Evolutionary conservation across 23 tunicate genomes (phyloP), one percentile per base, ranked within the genome.

Genomic region (Botrylloides violaceus): DNA sequence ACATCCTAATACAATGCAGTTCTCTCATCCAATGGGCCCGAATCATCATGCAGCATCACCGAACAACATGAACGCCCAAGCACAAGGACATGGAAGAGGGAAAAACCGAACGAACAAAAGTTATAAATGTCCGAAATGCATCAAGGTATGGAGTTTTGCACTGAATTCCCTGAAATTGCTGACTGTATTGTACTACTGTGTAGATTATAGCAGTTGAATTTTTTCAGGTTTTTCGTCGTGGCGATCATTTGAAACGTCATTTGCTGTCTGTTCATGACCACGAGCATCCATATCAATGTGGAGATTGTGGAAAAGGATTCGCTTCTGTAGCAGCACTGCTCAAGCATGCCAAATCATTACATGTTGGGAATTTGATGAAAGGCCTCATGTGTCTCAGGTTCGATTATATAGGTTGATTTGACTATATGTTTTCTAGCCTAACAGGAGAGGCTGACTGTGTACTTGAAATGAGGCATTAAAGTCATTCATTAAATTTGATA

Each of bases 201-300:
- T n/a, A n/a, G n/a, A n/a, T n/a, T n/a, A n/a, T n/a, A n/a, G n/a
- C n/a, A n/a, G n/a, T n/a, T n/a, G n/a, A n/a, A n/a, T n/a, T n/a
- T n/a, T n/a, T 83, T 30, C 36, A 85, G 94, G 77, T 43, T 25
- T 90, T 90, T 53, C 73, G 80, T 57, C 65, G 97, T 37, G 97
- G 97, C 3, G 97, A 90, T 63, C 97, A 90, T 66, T 70, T 90
- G 71, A 90, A 90, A 68, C 83, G 97, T 25, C 97, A 90, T 75
- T 66, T 90, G 9, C 29, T 90, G 61, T 71, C 83, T 31, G 97
- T 90, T 25, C 97, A 90, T 79, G 97, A 90, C 58, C 82, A 76
- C 23, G 97, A 83, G 34, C 85, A 83, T 74, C 97, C 97, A 0
- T 90, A 90, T 50, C 84, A 83, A 55, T 90, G 97, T 83, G 97